A percentile compares a stretch with the other conserved stretches of the same genome.
Conservation (phyloP, 2,888 invertebrate species). For the Synergus japonicus region DNA sequence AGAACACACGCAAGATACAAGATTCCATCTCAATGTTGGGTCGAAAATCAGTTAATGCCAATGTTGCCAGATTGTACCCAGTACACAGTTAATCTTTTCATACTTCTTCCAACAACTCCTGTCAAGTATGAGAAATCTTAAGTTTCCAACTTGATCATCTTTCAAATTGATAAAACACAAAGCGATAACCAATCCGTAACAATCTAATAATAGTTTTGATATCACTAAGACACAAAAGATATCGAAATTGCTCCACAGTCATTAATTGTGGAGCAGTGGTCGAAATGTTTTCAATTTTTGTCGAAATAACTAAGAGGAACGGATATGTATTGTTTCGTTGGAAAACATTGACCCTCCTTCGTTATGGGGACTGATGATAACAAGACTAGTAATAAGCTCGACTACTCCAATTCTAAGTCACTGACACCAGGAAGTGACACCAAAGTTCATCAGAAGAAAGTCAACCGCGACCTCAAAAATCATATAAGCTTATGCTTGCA, state of each 20-base stretch:
- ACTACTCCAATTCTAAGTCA: neutral
- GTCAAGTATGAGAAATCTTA: neutral
- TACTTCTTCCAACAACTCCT: too few relatives aligned
- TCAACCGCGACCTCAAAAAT: neutral
- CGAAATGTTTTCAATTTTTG: neutral
- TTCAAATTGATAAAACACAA: neutral
- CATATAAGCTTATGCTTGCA: neutral
- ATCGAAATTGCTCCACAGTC: too few relatives aligned
- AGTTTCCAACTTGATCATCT: neutral
- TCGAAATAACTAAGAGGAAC: neutral
- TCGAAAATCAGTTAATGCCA: too few relatives aligned
- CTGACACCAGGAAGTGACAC: neutral
- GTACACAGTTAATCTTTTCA: too few relatives aligned
- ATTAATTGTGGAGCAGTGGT: neutral
- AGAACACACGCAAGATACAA: neutral
- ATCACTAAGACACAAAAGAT: too few relatives aligned
- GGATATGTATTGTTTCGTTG: neutral
- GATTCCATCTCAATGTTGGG: too few relatives aligned
- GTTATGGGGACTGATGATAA: neutral
- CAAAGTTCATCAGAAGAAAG: neutral
- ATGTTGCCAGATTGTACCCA: too few relatives aligned
- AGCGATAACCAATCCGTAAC: too few relatives aligned
- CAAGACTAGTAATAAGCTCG: neutral
- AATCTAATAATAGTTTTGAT: too few relatives aligned
- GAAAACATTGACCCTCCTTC: neutral